Evolutionary conservation across 2,888 invertebrate genomes (phyloP).

Genomic region (Drosophila rellima): DNA sequence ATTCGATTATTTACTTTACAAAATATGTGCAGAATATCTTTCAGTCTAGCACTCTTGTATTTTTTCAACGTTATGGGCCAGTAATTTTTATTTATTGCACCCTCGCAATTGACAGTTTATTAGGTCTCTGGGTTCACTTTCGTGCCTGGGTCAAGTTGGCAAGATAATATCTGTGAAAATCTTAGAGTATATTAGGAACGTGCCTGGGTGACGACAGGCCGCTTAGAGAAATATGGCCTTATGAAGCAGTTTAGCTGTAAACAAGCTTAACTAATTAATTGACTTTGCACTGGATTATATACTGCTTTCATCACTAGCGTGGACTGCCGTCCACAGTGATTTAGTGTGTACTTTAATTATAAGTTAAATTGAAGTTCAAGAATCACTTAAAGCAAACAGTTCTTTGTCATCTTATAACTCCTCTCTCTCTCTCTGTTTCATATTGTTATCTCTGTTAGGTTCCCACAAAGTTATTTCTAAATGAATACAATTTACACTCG

Average conservation of each 20-base stretch:
- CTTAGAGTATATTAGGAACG: slow-evolving; percentile 48
- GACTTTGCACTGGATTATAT: slow-evolving; percentile 18
- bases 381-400: not conserved
- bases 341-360: not conserved
- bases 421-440: not conserved
- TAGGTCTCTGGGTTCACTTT: slow-evolving; percentile 36
- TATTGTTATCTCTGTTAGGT: slow-evolving; percentile 3
- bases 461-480: slow-evolving; percentile 1
- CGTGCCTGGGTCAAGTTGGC: slow-evolving; percentile 37
- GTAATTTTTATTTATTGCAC: slow-evolving; percentile 76
- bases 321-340: not conserved
- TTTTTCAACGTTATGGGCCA: slow-evolving; percentile 60
- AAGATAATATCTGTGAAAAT: slow-evolving; percentile 58
- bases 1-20: not conserved
- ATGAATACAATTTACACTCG: slow-evolving; percentile 7
- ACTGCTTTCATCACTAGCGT: no score
- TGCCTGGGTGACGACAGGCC: slow-evolving; percentile 24
- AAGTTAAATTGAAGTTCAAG: not conserved
- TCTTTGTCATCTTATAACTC: not conserved
- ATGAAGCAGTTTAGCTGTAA: slow-evolving; percentile 31
- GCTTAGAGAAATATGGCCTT: slow-evolving; percentile 20
- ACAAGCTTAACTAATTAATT: slow-evolving; percentile 49
- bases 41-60: slow-evolving; percentile 5
- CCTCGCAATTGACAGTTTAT: slow-evolving; percentile 70
- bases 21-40: slow-evolving; percentile 12